Evolutionary conservation across 2,113 vertebrate species (phyloP), one percentile per base, ranked within the genome.

Genomic region (Martes martes): DNA sequence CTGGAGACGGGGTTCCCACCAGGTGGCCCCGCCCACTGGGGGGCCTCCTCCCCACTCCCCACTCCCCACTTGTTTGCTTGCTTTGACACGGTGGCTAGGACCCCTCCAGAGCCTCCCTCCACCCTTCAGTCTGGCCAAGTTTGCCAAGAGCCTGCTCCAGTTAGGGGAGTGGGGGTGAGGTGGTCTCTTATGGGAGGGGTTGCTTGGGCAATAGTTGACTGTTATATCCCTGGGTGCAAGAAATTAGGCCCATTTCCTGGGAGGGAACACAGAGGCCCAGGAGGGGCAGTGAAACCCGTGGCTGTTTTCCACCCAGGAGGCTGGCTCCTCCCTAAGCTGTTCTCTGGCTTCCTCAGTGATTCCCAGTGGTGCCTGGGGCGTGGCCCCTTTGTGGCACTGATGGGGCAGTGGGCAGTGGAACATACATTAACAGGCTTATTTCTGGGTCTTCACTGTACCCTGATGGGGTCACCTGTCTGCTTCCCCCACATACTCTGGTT

Each of bases 321-420:
- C 76, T 21, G 57, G 52, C 74, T 90, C 31, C 39, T 33, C 5
- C 0, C 24, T 7, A 11, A 67, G 82, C 82, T 7, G 15, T 10
- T 55, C 16, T 2, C n/a, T 18, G 86, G 9, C 50, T 55, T 85
- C 24, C 63, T 93, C 57, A 2, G 31, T 9, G 16, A 50, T 36
- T 55, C 52, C 7, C 11, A 0, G 8, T 36, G 74, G 92, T 24
- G 45, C 42, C 42, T 39, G 33, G 96, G 95, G 96, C 69, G 86
- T 82, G 95, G 97, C 78, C 93, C 55, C 87, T 92, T 90, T 87
- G 91, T 96, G 78, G 92, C 7, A 6, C 23, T 2, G 39, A 5
- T 23, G 14, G 74, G 55, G 19, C 71, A 59, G n/a, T 47, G 92
- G 89, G 39, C 78, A 73, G 63, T 33, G 73, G 76, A 55, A 65